Evolutionary conservation across 2,113 vertebrate species (phyloP), one percentile per base, ranked within the genome.

Genomic region (Gyps fulvus): DNA sequence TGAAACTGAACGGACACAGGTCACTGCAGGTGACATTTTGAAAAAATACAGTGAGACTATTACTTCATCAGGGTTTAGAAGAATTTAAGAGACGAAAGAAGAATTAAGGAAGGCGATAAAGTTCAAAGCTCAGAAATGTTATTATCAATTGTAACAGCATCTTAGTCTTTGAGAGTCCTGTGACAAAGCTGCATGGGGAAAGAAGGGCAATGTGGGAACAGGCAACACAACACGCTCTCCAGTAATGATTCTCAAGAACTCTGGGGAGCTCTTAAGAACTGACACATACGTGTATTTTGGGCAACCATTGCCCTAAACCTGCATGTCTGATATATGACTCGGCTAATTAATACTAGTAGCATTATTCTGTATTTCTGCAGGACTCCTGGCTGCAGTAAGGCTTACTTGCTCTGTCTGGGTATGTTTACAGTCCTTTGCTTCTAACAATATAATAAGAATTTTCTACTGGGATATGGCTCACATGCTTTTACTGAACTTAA

Each of bases 151-250:
- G 8, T 34, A 65, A 89, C 4, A 43, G 34, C 34, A 61, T 27
- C 11, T 58, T 74, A 17, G 36, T 71, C 85, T 87, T 65, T 18
- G 9, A 77, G 29, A 73, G 54, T 65, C 34, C 52, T 16, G 18
- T 40, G 54, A 76, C 71, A 89, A 91, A 93, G 18, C 13, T 65
- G 45, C 9, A 43, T 6, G 16, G 32, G 19, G 29, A 63, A 82
- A 82, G 26, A 43, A 57, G 26, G 17, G 55, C 16, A 79, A 49
- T 10, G 11, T 36, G 76, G 62, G 34, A 80, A 86, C 9, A 79
- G 25, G 38, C 16, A 89, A 71, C 0, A 0, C 16, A 89, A 40
- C 13, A 49, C 1, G 2, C 42, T 63, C 26, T 32, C 11, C 40
- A 47, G 57, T 43, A 85, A 63, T 0, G 13, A 67, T 38, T 67